Base-by-base conservation (phyloP, 1,140 invertebrate species). In the Sarcophaga peregrina region DNA sequence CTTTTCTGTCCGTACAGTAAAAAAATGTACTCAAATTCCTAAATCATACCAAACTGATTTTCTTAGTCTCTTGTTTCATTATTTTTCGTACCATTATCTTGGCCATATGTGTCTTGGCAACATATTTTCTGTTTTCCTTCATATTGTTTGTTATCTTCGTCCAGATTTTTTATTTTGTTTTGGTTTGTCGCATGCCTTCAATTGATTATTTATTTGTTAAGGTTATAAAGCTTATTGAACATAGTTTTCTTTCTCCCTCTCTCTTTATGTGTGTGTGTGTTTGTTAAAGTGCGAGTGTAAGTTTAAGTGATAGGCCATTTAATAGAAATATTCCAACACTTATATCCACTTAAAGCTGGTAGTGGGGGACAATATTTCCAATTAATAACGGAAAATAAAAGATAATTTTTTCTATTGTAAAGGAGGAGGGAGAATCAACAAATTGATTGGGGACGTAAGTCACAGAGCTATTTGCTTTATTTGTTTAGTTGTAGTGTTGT, bases 151-250 rank as follows among this genome's bases (percentile, higher is more conserved):
- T n/a, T n/a, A n/a, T n/a, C n/a, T n/a, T n/a, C n/a, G n/a, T n/a
- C n/a, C n/a, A n/a, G n/a, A n/a, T n/a, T n/a, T n/a, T n/a, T n/a
- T n/a, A n/a, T n/a, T n/a, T n/a, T n/a, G n/a, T n/a, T n/a, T n/a
- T n/a, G n/a, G n/a, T n/a, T n/a, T n/a, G n/a, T n/a, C n/a, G n/a
- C n/a, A n/a, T n/a, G n/a, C n/a, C n/a, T n/a, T n/a, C n/a, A n/a
- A 58, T 58, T 58, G 52, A 15, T 68, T 68, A 68, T 68, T 68
- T 68, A 20, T 68, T n/a, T 68, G 58, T 20, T 58, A 58, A 58
- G 52, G 52, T 58, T 20, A 68, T 68, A 15, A 68, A 17, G 15
- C 17, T 68, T 68, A 68, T 17, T 68, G 20, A 68, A 17, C 58
- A 68, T 15, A 68, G 58, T 68, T 20, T 68, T 17, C n/a, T 68